Percentiles rank a stretch among this genome's conserved stretches.
Conservation (phyloP, 1,140 invertebrate genomes). For the Ruditapes philippinarum region DNA sequence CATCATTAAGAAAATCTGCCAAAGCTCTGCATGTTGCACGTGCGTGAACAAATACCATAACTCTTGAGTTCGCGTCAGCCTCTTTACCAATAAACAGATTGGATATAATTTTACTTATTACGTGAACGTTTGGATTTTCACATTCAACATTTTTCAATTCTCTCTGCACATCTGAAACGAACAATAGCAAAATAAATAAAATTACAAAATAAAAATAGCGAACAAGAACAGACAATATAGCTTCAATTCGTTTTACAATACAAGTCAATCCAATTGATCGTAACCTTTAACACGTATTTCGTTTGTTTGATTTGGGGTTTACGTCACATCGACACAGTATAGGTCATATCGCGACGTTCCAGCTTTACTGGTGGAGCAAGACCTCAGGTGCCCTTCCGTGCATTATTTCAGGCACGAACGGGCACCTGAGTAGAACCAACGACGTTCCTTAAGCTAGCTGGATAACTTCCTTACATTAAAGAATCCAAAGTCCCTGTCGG, state of each 20-base stretch:
- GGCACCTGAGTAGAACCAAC: no score
- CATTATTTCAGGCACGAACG: no score
- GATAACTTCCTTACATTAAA: no score
- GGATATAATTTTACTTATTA: background rate
- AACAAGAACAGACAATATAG: background rate
- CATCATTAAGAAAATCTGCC: background rate
- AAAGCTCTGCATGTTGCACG: constrained; percentile 41
- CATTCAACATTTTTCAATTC: background rate
- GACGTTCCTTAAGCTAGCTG: no score
- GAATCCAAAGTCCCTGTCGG: no score
- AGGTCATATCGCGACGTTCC: no score
- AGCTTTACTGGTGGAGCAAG: no score
- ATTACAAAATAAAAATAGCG: background rate
- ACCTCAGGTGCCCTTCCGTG: no score
- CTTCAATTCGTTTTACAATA: background rate
- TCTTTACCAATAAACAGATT: background rate
- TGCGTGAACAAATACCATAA: constrained; percentile 40
- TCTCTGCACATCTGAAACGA: background rate
- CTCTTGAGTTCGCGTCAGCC: constrained; percentile 32
- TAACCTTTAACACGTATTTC: no score
- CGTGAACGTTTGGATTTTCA: constrained; percentile 1
- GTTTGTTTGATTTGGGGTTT: no score
- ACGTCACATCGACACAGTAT: no score
- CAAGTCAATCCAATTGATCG: background rate
- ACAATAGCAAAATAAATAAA: no score